These are phyloP conservation scores for Fukomys damarensis DNA, from an alignment of 2,113 vertebrate species.

Conservation along the genomic window DNA sequence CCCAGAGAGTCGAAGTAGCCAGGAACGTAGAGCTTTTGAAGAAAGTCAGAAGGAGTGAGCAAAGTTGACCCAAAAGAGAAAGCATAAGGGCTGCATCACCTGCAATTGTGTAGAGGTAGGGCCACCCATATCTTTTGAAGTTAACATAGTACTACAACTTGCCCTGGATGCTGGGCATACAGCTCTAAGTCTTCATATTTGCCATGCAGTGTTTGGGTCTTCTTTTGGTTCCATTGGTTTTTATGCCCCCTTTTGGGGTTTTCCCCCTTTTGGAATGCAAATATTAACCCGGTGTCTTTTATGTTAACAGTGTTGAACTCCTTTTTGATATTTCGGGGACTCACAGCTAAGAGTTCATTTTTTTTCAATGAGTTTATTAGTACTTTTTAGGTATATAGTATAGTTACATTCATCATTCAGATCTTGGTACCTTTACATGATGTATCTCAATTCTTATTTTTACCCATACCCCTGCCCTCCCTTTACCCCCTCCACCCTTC, in stretches of 20 bases:
- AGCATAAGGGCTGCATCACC: not conserved
- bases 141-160: not conserved
- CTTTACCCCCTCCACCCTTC: too few relatives aligned
- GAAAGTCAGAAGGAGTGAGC: not conserved
- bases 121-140: not conserved
- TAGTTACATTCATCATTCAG: too few relatives aligned
- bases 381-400: too few relatives aligned
- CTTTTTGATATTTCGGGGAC: not conserved
- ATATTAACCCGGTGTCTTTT: not conserved
- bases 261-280: not conserved
- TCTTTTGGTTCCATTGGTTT: not conserved
- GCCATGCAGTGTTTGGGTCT: not conserved
- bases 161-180: not conserved
- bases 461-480: too few relatives aligned
- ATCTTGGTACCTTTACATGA: too few relatives aligned
- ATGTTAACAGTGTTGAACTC: not conserved
- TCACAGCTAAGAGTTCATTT: not conserved
- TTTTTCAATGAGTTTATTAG: too few relatives aligned
- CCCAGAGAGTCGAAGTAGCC: not conserved
- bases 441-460: too few relatives aligned
- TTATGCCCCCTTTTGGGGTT: not conserved
- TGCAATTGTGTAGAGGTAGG: not conserved
- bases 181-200: not conserved
- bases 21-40: not conserved
- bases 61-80: not conserved